A percentile compares a stretch with the other conserved stretches of the same genome.
These are phyloP conservation scores for Asbolus verrucosus DNA, from an alignment of 1,140 invertebrate genomes.

Conservation along the genomic window DNA sequence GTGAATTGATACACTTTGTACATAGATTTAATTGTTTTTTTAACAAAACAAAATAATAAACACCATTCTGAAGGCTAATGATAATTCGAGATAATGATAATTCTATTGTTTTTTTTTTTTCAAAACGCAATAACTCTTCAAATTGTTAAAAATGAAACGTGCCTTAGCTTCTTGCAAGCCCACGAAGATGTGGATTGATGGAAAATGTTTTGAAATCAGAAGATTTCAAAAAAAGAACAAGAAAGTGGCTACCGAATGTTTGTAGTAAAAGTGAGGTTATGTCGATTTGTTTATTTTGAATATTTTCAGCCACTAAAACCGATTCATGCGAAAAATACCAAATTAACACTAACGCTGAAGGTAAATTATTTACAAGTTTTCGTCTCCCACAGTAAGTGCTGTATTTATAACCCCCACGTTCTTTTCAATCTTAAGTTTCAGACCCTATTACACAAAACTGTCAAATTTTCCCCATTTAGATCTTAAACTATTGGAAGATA, in stretches of 20 bases:
- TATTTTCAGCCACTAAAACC: slow-evolving; percentile 35
- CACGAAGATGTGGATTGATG: slow-evolving; percentile 60
- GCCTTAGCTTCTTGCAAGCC: slow-evolving; percentile 16
- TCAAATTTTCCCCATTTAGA: slow-evolving; percentile 1
- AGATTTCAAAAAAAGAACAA: slow-evolving; percentile 29
- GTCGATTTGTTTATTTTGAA: slow-evolving; percentile 36
- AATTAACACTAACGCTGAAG: slow-evolving; percentile 46
- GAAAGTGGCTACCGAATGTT: slow-evolving; percentile 22
- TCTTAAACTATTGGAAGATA: slow-evolving; percentile 70
- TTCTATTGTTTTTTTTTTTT: neutral
- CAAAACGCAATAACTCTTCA: slow-evolving; percentile 10
- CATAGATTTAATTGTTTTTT: too few relatives aligned
- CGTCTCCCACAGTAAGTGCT: slow-evolving; percentile 52
- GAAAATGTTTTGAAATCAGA: slow-evolving; percentile 55
- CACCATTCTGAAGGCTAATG: too few relatives aligned
- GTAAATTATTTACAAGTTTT: slow-evolving; percentile 53
- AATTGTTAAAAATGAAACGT: slow-evolving; percentile 32
- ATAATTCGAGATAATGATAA: slow-evolving; percentile 25
- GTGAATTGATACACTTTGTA: too few relatives aligned
- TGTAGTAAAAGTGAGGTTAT: slow-evolving; percentile 40
- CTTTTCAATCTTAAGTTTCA: slow-evolving; percentile 23
- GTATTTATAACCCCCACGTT: neutral
- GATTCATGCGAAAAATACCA: slow-evolving; percentile 15
- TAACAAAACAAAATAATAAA: too few relatives aligned
- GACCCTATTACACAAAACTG: slow-evolving; percentile 52